Percentiles rank a stretch among this genome's conserved stretches.
phyloP scores from a whole-genome alignment of 2,888 invertebrate species.

The Onthophagus sagittarius region DNA sequence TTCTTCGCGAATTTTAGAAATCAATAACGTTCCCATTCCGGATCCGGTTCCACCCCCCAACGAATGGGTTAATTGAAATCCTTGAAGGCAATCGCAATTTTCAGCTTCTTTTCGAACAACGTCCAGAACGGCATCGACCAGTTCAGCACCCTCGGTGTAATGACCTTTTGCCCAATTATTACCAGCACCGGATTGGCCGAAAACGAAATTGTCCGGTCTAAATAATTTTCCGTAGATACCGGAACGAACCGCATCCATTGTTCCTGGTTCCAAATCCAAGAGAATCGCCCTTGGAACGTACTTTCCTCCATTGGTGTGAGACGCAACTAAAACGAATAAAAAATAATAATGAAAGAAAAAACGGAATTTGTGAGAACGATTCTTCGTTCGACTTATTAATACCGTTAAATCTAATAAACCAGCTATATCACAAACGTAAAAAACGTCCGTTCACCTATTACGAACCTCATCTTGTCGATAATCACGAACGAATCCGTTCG shows the following conservation, averaged over 20 bases:
- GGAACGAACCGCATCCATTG: conserved; percentile 87
- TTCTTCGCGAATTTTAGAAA: conserved; percentile 86
- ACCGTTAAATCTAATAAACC: neutral
- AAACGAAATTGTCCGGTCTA: conserved; percentile 87
- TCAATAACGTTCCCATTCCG: conserved; percentile 79
- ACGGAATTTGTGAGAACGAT: neutral
- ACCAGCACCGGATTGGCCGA: conserved; percentile 66
- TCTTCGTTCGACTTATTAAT: neutral
- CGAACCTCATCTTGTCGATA: neutral
- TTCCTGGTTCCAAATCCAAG: conserved; percentile 74
- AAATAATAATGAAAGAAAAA: too few relatives aligned
- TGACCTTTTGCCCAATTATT: conserved; percentile 91
- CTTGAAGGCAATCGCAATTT: conserved; percentile 88
- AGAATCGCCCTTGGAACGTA: conserved; percentile 75
- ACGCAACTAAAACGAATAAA: conserved; percentile 50
- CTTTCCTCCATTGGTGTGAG: conserved; percentile 63
- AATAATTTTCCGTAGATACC: conserved; percentile 84
- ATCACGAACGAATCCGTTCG: neutral
- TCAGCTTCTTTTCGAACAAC: conserved; percentile 85
- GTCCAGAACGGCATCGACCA: conserved; percentile 79
- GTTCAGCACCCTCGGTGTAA: conserved; percentile 86
- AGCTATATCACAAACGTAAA: neutral
- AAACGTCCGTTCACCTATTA: neutral
- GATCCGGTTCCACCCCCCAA: conserved; percentile 75
- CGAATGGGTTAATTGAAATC: conserved; percentile 83